Evolutionary conservation across 53 echinoderm and acorn worm species (phyloP).

Genomic region (Pentamera pediparva): DNA sequence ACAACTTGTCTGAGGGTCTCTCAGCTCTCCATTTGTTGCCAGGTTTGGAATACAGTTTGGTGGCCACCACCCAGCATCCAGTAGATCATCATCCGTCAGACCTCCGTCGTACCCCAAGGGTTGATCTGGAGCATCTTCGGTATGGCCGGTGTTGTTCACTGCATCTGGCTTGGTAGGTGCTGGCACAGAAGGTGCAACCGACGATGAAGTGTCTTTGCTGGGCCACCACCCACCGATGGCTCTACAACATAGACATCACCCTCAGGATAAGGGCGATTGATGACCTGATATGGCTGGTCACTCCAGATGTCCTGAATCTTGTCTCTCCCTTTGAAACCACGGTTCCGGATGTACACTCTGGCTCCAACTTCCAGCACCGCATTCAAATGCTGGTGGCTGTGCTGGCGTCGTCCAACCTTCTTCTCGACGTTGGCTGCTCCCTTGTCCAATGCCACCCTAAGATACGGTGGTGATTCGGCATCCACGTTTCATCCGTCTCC

Average conservation of each 20-base stretch:
- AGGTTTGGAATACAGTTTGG: no score
- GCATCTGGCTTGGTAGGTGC: no score
- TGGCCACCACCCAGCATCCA: no score
- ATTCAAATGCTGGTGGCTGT: background rate
- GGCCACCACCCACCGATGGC: slow-evolving; percentile 24
- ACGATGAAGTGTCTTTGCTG: slow-evolving; percentile 34
- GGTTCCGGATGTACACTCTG: slow-evolving; percentile 33
- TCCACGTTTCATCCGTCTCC: slow-evolving; percentile 18
- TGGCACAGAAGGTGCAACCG: no score
- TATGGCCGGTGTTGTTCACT: no score
- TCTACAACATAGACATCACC: slow-evolving; percentile 40
- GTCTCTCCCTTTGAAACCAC: slow-evolving; percentile 20
- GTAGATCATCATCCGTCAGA: no score
- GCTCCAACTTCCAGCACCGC: slow-evolving; percentile 11
- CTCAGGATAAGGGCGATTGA: slow-evolving; percentile 32
- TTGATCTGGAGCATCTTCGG: no score
- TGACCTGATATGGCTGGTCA: slow-evolving; percentile 7
- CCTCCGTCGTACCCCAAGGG: no score
- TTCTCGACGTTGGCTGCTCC: slow-evolving; percentile 1
- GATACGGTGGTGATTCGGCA: background rate
- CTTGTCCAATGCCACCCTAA: background rate
- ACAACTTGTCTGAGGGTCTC: no score
- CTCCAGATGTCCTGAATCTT: slow-evolving; percentile 43
- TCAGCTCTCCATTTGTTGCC: no score
- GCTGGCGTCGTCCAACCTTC: slow-evolving; percentile 18